A percentile compares a stretch with the other conserved stretches of the same genome.
Conservation (phyloP, 2,113 vertebrate species). For the Psettodes erumei region DNA sequence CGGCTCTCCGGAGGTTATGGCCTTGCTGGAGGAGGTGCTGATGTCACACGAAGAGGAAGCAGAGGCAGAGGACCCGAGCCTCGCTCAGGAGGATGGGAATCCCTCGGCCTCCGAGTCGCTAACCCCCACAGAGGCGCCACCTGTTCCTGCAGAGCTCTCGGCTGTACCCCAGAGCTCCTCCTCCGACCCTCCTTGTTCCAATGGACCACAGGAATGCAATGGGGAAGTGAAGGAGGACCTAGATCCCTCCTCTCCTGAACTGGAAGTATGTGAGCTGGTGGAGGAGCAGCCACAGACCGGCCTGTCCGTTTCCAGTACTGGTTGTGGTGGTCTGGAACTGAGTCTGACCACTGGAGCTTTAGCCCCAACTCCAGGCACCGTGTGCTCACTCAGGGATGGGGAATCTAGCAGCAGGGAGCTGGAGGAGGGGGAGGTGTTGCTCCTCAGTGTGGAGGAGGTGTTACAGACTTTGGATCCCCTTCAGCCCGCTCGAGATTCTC, state of each 20-base stretch:
- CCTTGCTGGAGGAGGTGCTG: constrained; percentile 90
- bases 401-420: constrained; percentile 84
- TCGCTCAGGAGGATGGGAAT: constrained; percentile 51
- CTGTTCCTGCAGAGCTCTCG: constrained; percentile 88
- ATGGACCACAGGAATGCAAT: constrained; percentile 90
- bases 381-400: constrained; percentile 92
- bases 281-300: constrained; percentile 88
- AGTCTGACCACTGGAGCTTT: constrained; percentile 85
- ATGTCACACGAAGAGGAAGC: constrained; percentile 80
- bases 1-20: constrained; percentile 91
- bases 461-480: constrained; percentile 85
- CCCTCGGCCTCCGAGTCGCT: constrained; percentile 68
- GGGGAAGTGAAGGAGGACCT: constrained; percentile 88
- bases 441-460: constrained; percentile 94
- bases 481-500: constrained; percentile 65
- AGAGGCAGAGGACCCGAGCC: constrained; percentile 40
- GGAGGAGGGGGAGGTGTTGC: constrained; percentile 87
- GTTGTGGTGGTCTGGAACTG: constrained; percentile 81
- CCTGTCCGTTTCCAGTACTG: constrained; percentile 73
- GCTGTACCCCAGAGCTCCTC: constrained; percentile 78
- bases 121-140: constrained; percentile 79
- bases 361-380: constrained; percentile 78
- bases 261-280: constrained; percentile 80
- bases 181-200: constrained; percentile 84
- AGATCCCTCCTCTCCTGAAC: constrained; percentile 88